These are phyloP conservation scores for Hylaeus volcanicus DNA, from an alignment of 1,140 invertebrate species.

Conservation along the genomic window DNA sequence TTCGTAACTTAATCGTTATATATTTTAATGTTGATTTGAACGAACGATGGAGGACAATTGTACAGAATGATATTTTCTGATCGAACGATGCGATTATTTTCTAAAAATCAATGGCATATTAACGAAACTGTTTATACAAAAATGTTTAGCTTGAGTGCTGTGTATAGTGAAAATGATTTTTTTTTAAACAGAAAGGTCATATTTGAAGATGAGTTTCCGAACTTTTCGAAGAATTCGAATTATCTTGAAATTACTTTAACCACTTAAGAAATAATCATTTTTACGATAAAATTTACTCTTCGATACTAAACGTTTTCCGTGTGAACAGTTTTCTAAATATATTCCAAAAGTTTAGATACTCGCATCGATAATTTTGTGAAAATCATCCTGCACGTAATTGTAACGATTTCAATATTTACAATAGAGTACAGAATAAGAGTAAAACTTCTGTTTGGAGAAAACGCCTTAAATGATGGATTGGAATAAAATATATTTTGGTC, in stretches of 20 bases:
- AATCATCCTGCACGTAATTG: not conserved
- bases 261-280: no score
- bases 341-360: no score
- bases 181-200: not conserved
- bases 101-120: not conserved
- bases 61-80: not conserved
- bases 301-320: not conserved
- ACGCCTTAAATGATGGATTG: not conserved
- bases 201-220: not conserved
- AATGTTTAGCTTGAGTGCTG: no score
- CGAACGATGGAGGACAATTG: not conserved
- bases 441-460: slow-evolving; percentile 12
- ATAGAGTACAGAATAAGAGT: not conserved
- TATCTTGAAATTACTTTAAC: no score
- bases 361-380: not conserved
- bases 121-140: not conserved
- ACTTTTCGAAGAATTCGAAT: no score
- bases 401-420: not conserved
- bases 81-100: not conserved
- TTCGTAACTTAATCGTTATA: not conserved
- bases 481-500: slow-evolving; percentile 49
- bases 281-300: no score
- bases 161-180: not conserved
- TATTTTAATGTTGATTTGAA: not conserved
- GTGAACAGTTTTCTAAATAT: no score